Base-by-base conservation (phyloP, 2,888 invertebrate genomes). In the Octonoba sinensis region DNA sequence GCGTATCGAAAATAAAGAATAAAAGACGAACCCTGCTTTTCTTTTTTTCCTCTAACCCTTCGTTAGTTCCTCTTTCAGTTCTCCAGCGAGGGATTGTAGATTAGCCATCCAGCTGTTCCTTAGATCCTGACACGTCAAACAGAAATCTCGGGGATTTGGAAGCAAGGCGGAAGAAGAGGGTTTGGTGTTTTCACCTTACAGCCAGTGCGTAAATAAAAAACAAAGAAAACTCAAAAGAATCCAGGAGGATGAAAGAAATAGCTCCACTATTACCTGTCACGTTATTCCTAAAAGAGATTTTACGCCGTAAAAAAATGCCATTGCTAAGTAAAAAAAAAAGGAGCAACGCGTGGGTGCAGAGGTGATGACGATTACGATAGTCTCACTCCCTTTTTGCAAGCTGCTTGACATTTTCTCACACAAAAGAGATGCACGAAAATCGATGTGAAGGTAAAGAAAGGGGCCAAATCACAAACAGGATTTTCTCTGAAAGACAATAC, bases 81-180 rank as follows among this genome's bases (percentile, higher is more conserved):
- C 51, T 36, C 54, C 73, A 22, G 27, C 57, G 66, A 44, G 66
- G 66, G 67, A 75, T 67, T 67, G 59, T 36, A 75, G 75, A 75
- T 75, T 75, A 75, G 75, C 57, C 75, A 51, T 60, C 60, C 67
- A 67, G 75, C 67, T 75, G 75, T 67, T 75, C 47, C 60, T 67
- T 51, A 67, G 62, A 73, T 73, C 73, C 54, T 51, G 18, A 47
- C 57, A 18, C 66, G 56, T 57, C 60, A 60, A 57, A 59, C 16
- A 51, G 60, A 60, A 75, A 75, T 67, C 67, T 60, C 47, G 20
- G 51, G 75, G 66, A 67, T 75, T 75, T 60, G 24, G 20, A 59
- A 27, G 36, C 8, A 36, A 13, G 22, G 24, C 24, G n/a, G 15
- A 59, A 59, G 59, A 51, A 24, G 54, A 24, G 65, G 46, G 27